Evolutionary conservation across 1,140 invertebrate genomes (phyloP), one percentile per base, ranked within the genome.

Genomic region (Cherax quadricarinatus): DNA sequence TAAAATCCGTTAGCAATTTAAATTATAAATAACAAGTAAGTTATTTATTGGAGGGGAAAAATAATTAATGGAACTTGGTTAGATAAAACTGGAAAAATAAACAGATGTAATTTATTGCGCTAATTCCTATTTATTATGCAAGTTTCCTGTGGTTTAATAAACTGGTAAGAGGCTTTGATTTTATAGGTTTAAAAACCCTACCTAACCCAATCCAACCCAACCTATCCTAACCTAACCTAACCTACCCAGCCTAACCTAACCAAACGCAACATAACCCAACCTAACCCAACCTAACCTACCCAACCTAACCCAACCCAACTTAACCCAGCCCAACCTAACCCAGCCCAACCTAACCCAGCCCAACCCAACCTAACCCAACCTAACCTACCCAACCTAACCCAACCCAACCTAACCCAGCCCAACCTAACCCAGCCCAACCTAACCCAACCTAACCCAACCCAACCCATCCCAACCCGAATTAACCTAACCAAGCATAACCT

Each of bases 281-380:
- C n/a, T n/a, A n/a, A n/a, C n/a, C n/a, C n/a, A 41, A 41, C 30
- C 30, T 2, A 41, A 41, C 30, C 30, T 41, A 41, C 30, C 78
- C 78, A 80, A 80, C 78, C 78, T 21, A 41, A 41, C 30, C 30
- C 30, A 41, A 41, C 30, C 30, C 2, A 41, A 41, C 30, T 2
- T 41, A 41, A 2, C 0, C 30, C 30, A 41, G 30, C 30, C 78
- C 24, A 41, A 41, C 30, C 30, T 2, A 41, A 41, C 30, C 30
- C 41, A 80, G 21, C 78, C 78, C 21, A 80, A 80, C 78, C 78
- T 80, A 80, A 30, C 78, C 78, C 24, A 80, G 41, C 78, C 78
- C 24, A 41, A 41, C 30, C 30, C 30, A 41, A 41, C 30, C 30
- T 41, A 41, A 41, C 30, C 78, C n/a, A 41, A 41, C 30, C 30